phyloP scores from a whole-genome alignment of 37 sponge, comb jelly and placozoan species.

The Ephydatia muelleri region DNA sequence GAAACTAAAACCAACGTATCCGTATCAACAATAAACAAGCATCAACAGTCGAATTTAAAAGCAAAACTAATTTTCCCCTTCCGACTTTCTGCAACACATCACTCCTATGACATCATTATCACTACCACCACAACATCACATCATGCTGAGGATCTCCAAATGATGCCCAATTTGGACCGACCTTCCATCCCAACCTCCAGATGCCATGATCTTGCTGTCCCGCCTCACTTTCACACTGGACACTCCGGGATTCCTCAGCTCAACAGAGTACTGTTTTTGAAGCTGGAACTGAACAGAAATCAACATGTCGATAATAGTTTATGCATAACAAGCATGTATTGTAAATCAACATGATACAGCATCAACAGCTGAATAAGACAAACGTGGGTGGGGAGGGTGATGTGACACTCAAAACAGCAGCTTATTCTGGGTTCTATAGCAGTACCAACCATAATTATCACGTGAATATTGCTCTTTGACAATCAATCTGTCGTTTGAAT shows the following conservation, averaged over 20 bases:
- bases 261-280: slow-evolving; percentile 40
- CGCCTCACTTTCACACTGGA: slow-evolving; percentile 49
- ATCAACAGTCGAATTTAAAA: no score
- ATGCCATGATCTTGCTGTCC: slow-evolving; percentile 63
- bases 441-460: no score
- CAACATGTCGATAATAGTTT: no score
- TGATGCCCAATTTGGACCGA: not conserved
- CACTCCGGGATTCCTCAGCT: slow-evolving; percentile 58
- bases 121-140: not conserved
- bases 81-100: not conserved
- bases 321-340: no score
- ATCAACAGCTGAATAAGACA: no score
- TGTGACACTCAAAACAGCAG: no score
- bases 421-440: no score
- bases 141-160: not conserved
- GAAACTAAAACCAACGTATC: not conserved
- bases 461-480: no score
- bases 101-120: not conserved
- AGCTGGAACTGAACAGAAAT: slow-evolving; percentile 9
- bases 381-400: no score
- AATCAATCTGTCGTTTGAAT: no score
- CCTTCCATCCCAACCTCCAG: slow-evolving; percentile 87
- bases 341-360: no score
- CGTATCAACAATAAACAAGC: no score
- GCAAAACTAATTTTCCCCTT: not conserved